These are phyloP conservation scores for Odontomyia ornata DNA, from an alignment of 2,888 invertebrate genomes.

Conservation along the genomic window DNA sequence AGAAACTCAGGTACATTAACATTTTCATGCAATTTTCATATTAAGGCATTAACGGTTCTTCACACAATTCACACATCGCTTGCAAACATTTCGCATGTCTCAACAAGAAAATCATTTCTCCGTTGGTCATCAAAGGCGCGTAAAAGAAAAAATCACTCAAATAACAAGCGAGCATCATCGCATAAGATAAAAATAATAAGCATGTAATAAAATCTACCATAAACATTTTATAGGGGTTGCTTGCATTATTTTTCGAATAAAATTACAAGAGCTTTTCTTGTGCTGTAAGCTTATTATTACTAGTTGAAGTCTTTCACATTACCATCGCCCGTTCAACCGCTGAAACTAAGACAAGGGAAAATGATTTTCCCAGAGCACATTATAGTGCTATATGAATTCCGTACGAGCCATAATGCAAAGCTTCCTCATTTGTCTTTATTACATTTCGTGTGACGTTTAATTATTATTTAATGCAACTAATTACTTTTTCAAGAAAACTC, in stretches of 20 bases:
- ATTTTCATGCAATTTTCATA: too few relatives aligned
- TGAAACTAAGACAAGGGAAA: background rate
- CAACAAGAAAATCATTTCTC: too few relatives aligned
- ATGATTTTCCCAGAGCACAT: constrained; percentile 22
- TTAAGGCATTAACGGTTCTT: too few relatives aligned
- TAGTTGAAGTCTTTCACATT: background rate
- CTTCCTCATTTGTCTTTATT: constrained; percentile 42
- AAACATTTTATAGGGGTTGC: constrained; percentile 31
- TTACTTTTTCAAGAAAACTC: constrained; percentile 40
- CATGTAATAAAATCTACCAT: constrained; percentile 37
- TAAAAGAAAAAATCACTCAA: too few relatives aligned
- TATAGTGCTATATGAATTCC: constrained; percentile 18
- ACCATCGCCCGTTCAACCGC: background rate
- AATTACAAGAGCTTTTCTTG: background rate
- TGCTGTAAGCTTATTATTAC: constrained; percentile 7
- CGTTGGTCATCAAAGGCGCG: too few relatives aligned
- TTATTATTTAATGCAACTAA: constrained; percentile 44
- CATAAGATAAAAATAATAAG: constrained; percentile 37
- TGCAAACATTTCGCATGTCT: too few relatives aligned
- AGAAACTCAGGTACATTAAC: too few relatives aligned
- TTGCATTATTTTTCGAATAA: constrained; percentile 16
- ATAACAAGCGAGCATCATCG: background rate
- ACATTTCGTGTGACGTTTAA: constrained; percentile 42
- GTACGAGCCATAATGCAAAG: constrained; percentile 33
- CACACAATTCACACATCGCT: too few relatives aligned